Evolutionary conservation across 2,888 invertebrate genomes (phyloP).

Genomic region (Plebejus melissa): DNA sequence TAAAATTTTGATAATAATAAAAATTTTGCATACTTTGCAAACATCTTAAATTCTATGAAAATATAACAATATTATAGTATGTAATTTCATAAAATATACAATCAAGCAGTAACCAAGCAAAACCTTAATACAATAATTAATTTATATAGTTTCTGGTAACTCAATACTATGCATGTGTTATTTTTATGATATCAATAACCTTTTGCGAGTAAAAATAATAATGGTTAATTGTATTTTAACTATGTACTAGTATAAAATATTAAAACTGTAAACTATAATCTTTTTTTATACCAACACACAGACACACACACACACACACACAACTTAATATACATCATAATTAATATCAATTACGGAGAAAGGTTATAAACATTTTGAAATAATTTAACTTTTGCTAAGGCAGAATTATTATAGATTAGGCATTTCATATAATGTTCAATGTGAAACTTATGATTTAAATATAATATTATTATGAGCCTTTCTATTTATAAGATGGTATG

Average conservation of each 20-base stretch:
- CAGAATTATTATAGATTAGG: background rate
- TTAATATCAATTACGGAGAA: background rate
- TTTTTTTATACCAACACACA: background rate
- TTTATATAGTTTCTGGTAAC: constrained; percentile 11
- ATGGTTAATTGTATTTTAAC: background rate
- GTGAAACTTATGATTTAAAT: background rate
- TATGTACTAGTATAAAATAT: background rate
- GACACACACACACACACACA: background rate
- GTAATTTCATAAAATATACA: background rate
- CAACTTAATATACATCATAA: background rate
- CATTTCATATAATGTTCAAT: background rate
- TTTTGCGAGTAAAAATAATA: background rate
- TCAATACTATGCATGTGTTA: background rate
- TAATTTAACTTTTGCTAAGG: background rate
- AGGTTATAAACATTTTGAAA: background rate
- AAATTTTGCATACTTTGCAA: no score
- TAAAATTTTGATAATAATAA: no score
- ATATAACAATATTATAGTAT: background rate
- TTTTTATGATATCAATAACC: background rate
- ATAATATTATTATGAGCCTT: no score
- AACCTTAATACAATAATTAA: background rate
- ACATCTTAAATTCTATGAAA: background rate
- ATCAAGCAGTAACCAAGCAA: background rate
- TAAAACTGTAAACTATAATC: background rate
- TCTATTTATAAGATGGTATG: no score